These are phyloP conservation scores for Channallabes apus DNA, from an alignment of 2,797 vertebrate genomes.

Conservation along the genomic window DNA sequence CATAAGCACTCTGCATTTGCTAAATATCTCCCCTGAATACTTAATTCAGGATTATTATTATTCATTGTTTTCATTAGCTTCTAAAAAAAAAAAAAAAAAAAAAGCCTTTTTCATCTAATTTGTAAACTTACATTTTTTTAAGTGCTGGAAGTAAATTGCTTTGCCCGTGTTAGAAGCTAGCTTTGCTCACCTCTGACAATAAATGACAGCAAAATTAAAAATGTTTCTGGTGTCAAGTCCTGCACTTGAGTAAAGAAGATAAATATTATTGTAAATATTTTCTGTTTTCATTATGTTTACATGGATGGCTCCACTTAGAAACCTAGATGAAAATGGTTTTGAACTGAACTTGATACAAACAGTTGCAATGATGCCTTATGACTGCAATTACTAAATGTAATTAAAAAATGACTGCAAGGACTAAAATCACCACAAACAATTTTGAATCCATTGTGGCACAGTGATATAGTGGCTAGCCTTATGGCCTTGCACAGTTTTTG, in stretches of 20 bases:
- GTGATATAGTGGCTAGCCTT: too few species aligned
- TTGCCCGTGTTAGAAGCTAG: not conserved
- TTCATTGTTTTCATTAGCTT: not conserved
- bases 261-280: not conserved
- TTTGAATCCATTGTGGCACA: too few species aligned
- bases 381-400: too few species aligned
- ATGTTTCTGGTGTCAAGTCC: not conserved
- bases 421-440: too few species aligned
- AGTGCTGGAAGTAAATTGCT: not conserved
- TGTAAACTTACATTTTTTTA: too few species aligned
- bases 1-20: not conserved
- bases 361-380: too few species aligned
- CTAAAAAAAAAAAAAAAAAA: not conserved
- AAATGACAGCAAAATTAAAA: not conserved
- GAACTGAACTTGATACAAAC: too few species aligned
- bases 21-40: not conserved
- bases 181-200: not conserved
- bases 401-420: too few species aligned
- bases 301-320: too few species aligned
- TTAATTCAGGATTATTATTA: not conserved
- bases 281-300: not conserved
- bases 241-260: not conserved
- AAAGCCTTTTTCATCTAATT: too few species aligned
- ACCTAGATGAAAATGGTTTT: too few species aligned
- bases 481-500: too few species aligned